Evolutionary conservation across 1,140 invertebrate genomes (phyloP).

Genomic region (Microplitis demolitor): DNA sequence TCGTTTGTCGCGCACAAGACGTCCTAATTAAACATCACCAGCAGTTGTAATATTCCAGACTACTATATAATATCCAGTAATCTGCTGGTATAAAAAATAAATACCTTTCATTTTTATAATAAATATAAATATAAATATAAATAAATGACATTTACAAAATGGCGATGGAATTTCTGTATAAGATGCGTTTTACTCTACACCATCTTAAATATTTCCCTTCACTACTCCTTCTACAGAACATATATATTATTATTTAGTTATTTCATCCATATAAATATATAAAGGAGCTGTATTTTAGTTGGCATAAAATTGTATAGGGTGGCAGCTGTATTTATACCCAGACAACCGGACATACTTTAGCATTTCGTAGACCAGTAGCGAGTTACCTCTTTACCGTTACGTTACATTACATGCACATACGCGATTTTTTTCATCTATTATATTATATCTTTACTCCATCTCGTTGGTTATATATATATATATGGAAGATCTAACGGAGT

Average conservation of each 20-base stretch:
- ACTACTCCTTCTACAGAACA: neutral
- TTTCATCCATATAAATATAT: neutral
- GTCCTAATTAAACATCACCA: conserved; percentile 22
- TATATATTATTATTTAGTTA: conserved; percentile 13
- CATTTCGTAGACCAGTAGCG: conserved; percentile 6
- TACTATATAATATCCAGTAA: too few species aligned
- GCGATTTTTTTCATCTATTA: neutral
- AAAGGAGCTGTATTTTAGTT: neutral
- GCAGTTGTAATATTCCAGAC: too few species aligned
- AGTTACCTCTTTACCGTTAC: neutral
- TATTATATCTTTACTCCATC: neutral
- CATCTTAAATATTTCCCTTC: conserved; percentile 19
- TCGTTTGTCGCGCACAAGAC: conserved; percentile 25
- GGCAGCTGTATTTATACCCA: conserved; percentile 16
- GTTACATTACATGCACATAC: neutral
- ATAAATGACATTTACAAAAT: too few species aligned
- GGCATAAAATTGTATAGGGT: neutral
- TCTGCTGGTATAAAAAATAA: neutral
- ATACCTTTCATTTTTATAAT: conserved; percentile 13
- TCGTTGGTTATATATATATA: neutral
- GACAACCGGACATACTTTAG: neutral
- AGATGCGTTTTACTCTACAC: neutral
- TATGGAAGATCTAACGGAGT: neutral
- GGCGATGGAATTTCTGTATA: conserved; percentile 18
- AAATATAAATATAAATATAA: too few species aligned